Conservation (phyloP, 2,797 vertebrate species). For the Jordanella pulchra region DNA sequence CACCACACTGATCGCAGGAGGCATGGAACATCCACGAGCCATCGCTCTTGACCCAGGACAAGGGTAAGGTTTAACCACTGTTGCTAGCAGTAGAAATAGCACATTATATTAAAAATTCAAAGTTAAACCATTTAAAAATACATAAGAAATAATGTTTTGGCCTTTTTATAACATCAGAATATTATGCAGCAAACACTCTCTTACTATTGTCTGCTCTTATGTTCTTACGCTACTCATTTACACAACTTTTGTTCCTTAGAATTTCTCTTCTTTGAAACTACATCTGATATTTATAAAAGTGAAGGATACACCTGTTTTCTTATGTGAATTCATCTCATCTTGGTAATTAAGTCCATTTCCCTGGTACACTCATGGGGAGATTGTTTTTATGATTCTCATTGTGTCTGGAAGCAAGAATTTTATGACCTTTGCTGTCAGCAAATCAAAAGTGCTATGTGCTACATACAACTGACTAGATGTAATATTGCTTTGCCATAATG, state of each 20-base stretch:
- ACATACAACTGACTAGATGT: neutral
- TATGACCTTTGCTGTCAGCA: constrained; percentile 8
- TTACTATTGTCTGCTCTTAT: constrained; percentile 10
- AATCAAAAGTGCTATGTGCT: neutral
- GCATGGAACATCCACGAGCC: constrained; percentile 97
- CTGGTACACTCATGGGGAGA: neutral
- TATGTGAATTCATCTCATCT: constrained; percentile 22
- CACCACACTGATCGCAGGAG: constrained; percentile 92
- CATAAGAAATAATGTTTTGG: constrained; percentile 53
- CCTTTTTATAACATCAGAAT: constrained; percentile 47
- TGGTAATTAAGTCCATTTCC: constrained; percentile 2
- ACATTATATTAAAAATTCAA: constrained; percentile 40
- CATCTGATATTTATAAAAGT: constrained; percentile 25
- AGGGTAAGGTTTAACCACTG: constrained; percentile 80
- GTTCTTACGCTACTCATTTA: constrained; percentile 5
- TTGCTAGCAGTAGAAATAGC: constrained; percentile 32
- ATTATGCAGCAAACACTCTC: constrained; percentile 36
- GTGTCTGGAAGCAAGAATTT: constrained; percentile 26
- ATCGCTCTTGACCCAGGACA: constrained; percentile 96
- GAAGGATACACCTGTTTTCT: constrained; percentile 25
- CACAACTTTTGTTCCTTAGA: neutral
- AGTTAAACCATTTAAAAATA: constrained; percentile 37
- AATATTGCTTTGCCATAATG: neutral
- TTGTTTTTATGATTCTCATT: constrained; percentile 48
- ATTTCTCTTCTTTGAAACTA: constrained; percentile 19